These are phyloP conservation scores for Ptyas mucosa DNA, from an alignment of 2,113 vertebrate species.

Conservation along the genomic window DNA sequence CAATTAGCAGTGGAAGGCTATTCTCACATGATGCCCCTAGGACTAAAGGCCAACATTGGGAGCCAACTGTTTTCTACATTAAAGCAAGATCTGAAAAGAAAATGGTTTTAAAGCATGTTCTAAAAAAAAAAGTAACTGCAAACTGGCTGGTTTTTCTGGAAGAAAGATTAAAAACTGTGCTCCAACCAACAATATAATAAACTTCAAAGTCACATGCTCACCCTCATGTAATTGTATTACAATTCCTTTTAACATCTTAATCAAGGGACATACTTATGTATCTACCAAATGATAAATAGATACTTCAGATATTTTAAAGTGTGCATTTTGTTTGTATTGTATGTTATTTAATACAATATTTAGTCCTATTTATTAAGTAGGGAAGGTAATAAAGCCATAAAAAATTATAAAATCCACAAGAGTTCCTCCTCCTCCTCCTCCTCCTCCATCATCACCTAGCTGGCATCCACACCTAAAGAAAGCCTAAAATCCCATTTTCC, in stretches of 20 bases:
- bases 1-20: slow-evolving; percentile 53
- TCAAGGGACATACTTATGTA: not conserved
- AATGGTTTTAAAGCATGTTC: not conserved
- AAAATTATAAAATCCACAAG: not conserved
- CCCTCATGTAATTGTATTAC: not conserved
- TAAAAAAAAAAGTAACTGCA: slow-evolving; percentile 17
- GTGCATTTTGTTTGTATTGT: not conserved
- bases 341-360: not conserved
- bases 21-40: slow-evolving; percentile 52
- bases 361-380: not conserved
- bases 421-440: not conserved
- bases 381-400: not conserved
- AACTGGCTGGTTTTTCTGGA: slow-evolving; percentile 41
- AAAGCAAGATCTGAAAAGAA: slow-evolving; percentile 40
- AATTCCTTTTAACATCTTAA: not conserved
- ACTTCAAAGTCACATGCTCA: not conserved
- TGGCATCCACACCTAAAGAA: not conserved
- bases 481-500: not conserved
- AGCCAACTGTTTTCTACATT: slow-evolving; percentile 46
- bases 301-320: slow-evolving; percentile 4
- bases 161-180: slow-evolving; percentile 29
- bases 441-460: not conserved
- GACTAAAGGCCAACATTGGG: slow-evolving; percentile 30
- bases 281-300: not conserved
- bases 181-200: slow-evolving; percentile 32